These are phyloP conservation scores for Dorcus hopei DNA, from an alignment of 2,888 invertebrate genomes.

Conservation along the genomic window DNA sequence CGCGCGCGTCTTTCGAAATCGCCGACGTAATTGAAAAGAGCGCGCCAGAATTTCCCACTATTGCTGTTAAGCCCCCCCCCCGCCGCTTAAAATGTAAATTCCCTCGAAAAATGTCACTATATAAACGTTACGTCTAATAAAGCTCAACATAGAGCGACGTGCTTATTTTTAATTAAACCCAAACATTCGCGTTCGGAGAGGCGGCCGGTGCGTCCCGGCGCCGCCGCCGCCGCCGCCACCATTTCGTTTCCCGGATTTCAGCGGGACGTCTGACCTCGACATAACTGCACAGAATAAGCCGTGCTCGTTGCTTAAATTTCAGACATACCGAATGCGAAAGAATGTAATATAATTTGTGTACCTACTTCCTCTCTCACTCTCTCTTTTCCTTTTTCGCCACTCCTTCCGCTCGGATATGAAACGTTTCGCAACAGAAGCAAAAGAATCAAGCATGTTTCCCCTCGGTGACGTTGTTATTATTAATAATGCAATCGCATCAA, in stretches of 20 bases:
- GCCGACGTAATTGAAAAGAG: no score
- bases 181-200: slow-evolving; percentile 4
- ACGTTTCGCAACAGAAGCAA: no score
- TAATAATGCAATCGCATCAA: no score
- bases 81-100: neutral
- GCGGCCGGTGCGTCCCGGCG: slow-evolving; percentile 1
- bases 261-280: neutral
- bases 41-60: neutral
- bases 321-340: slow-evolving; percentile 8
- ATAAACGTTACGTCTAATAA: no score
- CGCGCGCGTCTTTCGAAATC: no score
- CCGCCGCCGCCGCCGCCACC: slow-evolving; percentile 2
- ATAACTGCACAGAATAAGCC: slow-evolving; percentile 6
- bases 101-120: no score
- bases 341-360: slow-evolving; percentile 11
- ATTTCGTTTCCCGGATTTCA: neutral
- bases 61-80: neutral
- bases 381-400: no score
- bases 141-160: neutral
- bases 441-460: no score
- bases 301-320: neutral
- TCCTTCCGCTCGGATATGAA: no score
- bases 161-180: slow-evolving; percentile 14
- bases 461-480: no score
- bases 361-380: neutral